Evolutionary conservation across 2,888 invertebrate species (phyloP), one percentile per base, ranked within the genome.

Genomic region (Leucophora obtusa): DNA sequence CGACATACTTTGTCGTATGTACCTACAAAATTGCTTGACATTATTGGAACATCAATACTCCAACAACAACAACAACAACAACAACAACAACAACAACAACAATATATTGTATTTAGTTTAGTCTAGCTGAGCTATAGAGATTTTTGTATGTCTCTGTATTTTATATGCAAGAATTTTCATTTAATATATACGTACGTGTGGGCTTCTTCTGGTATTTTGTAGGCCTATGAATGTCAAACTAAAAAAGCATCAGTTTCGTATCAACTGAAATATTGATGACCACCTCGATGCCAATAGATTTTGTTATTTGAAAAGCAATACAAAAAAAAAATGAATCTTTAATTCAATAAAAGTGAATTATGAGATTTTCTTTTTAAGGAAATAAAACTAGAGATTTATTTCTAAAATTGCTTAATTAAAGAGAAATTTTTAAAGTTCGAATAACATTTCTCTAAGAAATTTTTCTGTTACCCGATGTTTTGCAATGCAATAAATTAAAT

Each of bases 21-120:
- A 66, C 28, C 69, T 60, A 74, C 18, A 69, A 78, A 79, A 72
- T 79, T 60, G 75, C 65, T 82, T 81, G 73, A 77, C 81, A 77
- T 74, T 81, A 81, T 81, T 81, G 66, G 81, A 77, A 77, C 81
- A 77, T 24, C 56, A 38, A 35, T 58, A 68, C 24, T 15, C 18
- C 10, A 62, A 54, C 60, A 68, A 56, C 35, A 54, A 11, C 54
- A 54, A 28, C 24, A 47, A n/a, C n/a, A n/a, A n/a, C 43, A n/a
- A 6, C 43, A 47, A 47, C 43, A 47, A 47, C 43, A n/a, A 43
- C 43, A 43, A 43, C 43, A n/a, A n/a, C n/a, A n/a, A n/a, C n/a
- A n/a, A n/a, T n/a, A n/a, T n/a, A 14, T 14, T 14, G 14, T 4
- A 7, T 43, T 43, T 43, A 14, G 1, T 43, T 43, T 14, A 43